Conservation (phyloP, 1,140 invertebrate genomes). For the Bombyx mandarina region DNA sequence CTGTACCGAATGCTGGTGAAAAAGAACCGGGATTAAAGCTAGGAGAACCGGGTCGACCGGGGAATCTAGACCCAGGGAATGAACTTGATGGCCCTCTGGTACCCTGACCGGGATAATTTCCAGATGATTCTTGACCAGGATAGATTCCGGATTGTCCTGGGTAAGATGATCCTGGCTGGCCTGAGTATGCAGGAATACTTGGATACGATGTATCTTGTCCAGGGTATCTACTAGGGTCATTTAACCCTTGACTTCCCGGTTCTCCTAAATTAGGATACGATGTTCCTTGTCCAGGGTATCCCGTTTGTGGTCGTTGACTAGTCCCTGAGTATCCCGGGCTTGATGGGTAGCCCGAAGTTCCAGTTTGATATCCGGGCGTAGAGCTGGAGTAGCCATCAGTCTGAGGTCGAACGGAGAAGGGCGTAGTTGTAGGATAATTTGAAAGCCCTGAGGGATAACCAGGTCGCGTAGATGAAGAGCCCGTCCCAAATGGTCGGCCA, state of each 20-base stretch:
- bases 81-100: constrained; percentile 16
- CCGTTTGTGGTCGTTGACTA: constrained; percentile 24
- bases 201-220: constrained; percentile 10
- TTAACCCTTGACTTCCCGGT: constrained; percentile 7
- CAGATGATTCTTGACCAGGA: constrained; percentile 3
- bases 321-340: constrained; percentile 29
- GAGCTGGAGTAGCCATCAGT: constrained; percentile 15
- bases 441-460: constrained; percentile 29
- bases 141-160: constrained; percentile 2
- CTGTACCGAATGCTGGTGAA: constrained; percentile 18
- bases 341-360: constrained; percentile 39
- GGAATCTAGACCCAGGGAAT: constrained; percentile 17
- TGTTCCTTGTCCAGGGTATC: constrained; percentile 23
- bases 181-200: constrained; percentile 4
- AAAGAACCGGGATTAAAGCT: constrained; percentile 23
- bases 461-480: constrained; percentile 28
- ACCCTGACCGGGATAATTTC: constrained; percentile 15
- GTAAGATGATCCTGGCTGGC: background rate
- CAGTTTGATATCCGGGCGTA: constrained; percentile 29
- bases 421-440: constrained; percentile 25
- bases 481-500: constrained; percentile 56
- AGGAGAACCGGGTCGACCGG: constrained; percentile 14
- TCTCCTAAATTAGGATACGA: constrained; percentile 3
- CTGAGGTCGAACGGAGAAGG: constrained; percentile 17
- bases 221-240: constrained; percentile 13